phyloP scores from a whole-genome alignment of 2,113 vertebrate genomes.

The Mungos mungo region DNA sequence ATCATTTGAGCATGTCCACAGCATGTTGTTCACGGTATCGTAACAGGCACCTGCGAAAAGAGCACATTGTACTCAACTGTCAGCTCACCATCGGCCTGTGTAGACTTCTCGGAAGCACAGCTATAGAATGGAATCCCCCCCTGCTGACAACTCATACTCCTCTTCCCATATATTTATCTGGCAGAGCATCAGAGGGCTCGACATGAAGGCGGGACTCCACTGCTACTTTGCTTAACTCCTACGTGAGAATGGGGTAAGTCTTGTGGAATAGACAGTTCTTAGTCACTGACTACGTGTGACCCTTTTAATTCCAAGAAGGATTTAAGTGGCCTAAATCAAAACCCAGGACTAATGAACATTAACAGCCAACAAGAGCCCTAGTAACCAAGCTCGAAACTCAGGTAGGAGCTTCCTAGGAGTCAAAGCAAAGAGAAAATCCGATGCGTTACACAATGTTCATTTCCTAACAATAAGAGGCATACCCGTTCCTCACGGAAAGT shows the following conservation, averaged over 20 bases:
- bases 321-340: conserved; percentile 19
- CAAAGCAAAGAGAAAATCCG: background rate
- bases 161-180: background rate
- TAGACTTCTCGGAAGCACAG: background rate
- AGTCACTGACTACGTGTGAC: background rate
- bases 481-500: background rate
- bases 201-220: background rate
- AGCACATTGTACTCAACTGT: background rate
- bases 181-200: background rate
- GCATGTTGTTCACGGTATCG: conserved; percentile 97
- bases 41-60: conserved; percentile 93
- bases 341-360: background rate
- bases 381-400: conserved; percentile 8
- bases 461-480: background rate
- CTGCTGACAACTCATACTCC: background rate
- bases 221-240: conserved; percentile 34
- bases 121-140: background rate
- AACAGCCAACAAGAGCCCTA: conserved; percentile 1
- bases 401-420: background rate
- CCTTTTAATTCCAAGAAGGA: conserved; percentile 29
- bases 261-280: background rate
- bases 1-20: conserved; percentile 98
- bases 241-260: background rate
- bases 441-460: background rate
- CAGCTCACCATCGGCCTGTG: rapidly evolving